phyloP scores from a whole-genome alignment of 2,797 vertebrate genomes.

The Muraenolepis orangiensis region DNA sequence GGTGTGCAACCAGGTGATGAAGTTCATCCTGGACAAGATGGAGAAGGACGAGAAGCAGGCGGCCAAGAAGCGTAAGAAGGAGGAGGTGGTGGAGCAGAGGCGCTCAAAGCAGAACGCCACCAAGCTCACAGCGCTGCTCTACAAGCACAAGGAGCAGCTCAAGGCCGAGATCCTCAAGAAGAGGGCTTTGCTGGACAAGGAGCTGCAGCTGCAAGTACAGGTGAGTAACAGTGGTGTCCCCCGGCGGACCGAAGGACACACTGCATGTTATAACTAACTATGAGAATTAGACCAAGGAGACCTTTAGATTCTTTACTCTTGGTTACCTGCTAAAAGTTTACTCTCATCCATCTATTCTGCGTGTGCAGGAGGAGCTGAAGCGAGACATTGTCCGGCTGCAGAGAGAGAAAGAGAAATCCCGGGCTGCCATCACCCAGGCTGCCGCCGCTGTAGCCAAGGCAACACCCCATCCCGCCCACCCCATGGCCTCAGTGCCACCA shows the following conservation, averaged over 20 bases:
- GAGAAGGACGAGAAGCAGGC: conserved; percentile 98
- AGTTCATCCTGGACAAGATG: conserved; percentile 97
- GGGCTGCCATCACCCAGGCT: conserved; percentile 75
- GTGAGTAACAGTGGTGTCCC: conserved; percentile 55
- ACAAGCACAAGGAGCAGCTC: conserved; percentile 97
- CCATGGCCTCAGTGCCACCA: conserved; percentile 15
- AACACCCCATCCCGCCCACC: conserved; percentile 46
- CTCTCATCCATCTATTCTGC: neutral
- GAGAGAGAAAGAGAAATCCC: conserved; percentile 86
- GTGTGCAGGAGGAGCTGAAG: conserved; percentile 87
- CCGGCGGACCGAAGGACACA: neutral
- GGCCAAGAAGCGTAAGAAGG: conserved; percentile 93
- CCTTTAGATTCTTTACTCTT: neutral
- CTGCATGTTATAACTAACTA: neutral
- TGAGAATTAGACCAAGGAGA: neutral
- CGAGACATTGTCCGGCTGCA: conserved; percentile 87
- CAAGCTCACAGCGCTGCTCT: conserved; percentile 92
- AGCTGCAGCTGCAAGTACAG: conserved; percentile 96
- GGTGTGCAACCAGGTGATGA: conserved; percentile 99
- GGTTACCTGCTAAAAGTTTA: neutral
- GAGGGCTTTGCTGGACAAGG: conserved; percentile 94
- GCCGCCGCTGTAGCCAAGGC: conserved; percentile 59
- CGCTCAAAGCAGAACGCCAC: conserved; percentile 92
- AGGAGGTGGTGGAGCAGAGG: conserved; percentile 95
- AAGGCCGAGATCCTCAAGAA: conserved; percentile 97